These are phyloP conservation scores for Temnothorax rugatulus DNA, from an alignment of 2,888 invertebrate species.

Conservation along the genomic window DNA sequence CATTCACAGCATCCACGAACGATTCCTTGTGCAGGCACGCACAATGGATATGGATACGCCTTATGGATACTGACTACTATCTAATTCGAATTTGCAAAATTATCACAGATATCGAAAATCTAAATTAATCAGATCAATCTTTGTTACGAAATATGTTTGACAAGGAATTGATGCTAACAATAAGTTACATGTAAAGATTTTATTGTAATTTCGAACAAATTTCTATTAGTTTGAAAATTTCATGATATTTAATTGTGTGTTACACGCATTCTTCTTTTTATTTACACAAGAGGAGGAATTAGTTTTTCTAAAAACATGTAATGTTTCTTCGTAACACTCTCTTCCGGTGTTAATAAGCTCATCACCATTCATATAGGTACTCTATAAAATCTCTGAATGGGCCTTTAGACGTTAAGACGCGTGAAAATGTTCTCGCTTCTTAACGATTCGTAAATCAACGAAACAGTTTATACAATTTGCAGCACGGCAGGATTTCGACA, in stretches of 20 bases:
- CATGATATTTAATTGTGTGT: not conserved
- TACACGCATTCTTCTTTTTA: not conserved
- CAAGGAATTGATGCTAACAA: not conserved
- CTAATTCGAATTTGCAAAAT: not conserved
- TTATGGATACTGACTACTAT: not conserved
- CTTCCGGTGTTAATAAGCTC: not conserved
- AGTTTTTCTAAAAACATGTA: not conserved
- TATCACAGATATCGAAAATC: not conserved
- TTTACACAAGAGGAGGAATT: not conserved
- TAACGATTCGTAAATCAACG: not conserved
- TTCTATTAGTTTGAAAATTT: not conserved
- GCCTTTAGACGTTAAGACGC: not conserved
- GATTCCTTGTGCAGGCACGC: not conserved
- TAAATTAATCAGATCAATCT: not conserved
- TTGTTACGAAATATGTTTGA: not conserved
- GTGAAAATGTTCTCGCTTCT: constrained; percentile 11
- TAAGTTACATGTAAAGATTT: not conserved
- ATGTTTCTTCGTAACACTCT: not conserved
- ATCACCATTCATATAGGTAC: not conserved
- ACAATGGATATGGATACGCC: not conserved
- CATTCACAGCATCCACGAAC: constrained; percentile 23
- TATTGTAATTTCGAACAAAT: constrained; percentile 5
- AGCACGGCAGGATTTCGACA: constrained; percentile 3
- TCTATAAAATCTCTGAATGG: not conserved
- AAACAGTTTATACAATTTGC: constrained; percentile 29